phyloP scores from a whole-genome alignment of 2,797 vertebrate genomes.

The Oreonectes daqikongensis region DNA sequence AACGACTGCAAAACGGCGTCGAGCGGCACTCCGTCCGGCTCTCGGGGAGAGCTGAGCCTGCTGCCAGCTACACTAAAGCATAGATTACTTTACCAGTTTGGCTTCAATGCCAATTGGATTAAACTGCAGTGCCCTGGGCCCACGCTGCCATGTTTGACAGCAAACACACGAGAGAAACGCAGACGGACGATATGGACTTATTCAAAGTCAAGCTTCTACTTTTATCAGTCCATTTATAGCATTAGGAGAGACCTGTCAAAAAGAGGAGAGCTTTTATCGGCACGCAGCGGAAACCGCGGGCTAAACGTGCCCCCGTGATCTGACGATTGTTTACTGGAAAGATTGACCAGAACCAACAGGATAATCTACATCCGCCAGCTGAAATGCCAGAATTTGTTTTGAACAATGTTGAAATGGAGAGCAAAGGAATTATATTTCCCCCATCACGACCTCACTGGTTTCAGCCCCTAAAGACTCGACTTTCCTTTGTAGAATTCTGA shows the following conservation, averaged over 20 bases:
- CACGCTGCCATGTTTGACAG: slow-evolving; percentile 74
- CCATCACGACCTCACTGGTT: slow-evolving; percentile 15
- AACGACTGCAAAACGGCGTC: slow-evolving; percentile 67
- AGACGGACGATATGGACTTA: slow-evolving; percentile 70
- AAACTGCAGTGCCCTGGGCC: slow-evolving; percentile 69
- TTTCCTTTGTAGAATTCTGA: neutral
- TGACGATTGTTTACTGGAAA: slow-evolving; percentile 46
- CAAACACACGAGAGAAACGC: slow-evolving; percentile 62
- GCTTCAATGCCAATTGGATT: slow-evolving; percentile 81
- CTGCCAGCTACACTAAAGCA: slow-evolving; percentile 77
- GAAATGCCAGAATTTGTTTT: slow-evolving; percentile 26
- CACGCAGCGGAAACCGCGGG: slow-evolving; percentile 26
- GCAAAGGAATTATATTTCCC: slow-evolving; percentile 30
- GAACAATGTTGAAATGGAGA: slow-evolving; percentile 45
- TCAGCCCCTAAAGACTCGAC: neutral
- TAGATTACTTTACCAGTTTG: slow-evolving; percentile 85
- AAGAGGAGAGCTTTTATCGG: slow-evolving; percentile 52
- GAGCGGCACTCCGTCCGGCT: slow-evolving; percentile 63
- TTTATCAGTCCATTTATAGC: slow-evolving; percentile 65
- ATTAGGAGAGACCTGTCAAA: slow-evolving; percentile 68
- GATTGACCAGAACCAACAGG: slow-evolving; percentile 55
- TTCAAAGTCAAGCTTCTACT: slow-evolving; percentile 64
- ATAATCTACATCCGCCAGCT: slow-evolving; percentile 44
- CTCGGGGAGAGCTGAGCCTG: slow-evolving; percentile 65
- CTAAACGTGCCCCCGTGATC: slow-evolving; percentile 27